Evolutionary conservation across 1,140 invertebrate species (phyloP).

Genomic region (Mycetomoellerius zeteki): DNA sequence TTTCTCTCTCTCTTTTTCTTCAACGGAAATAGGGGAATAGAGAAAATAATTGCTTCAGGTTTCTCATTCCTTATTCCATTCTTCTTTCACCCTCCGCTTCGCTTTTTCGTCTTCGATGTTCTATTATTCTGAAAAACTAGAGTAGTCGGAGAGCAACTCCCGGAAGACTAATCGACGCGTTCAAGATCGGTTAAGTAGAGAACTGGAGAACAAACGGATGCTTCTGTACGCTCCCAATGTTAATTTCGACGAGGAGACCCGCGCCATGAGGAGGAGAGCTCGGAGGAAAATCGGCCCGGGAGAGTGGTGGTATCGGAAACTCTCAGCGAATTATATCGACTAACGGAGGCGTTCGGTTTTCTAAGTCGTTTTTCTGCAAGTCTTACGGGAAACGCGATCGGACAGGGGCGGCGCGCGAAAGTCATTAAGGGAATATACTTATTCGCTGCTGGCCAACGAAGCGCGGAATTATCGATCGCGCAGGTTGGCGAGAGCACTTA

Average conservation of each 20-base stretch:
- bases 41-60: conserved; percentile 62
- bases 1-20: background rate
- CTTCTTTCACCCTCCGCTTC: background rate
- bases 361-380: conserved; percentile 47
- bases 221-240: conserved; percentile 39
- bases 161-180: conserved; percentile 62
- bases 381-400: conserved; percentile 45
- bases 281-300: background rate
- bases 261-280: background rate
- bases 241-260: conserved; percentile 25
- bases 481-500: conserved; percentile 16
- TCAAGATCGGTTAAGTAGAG: conserved; percentile 61
- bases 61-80: conserved; percentile 50
- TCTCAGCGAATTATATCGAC: conserved; percentile 45
- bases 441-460: conserved; percentile 41
- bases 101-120: conserved; percentile 56
- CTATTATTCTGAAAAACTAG: conserved; percentile 54
- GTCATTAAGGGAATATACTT: conserved; percentile 57
- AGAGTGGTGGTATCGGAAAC: conserved; percentile 44
- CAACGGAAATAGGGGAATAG: background rate
- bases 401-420: conserved; percentile 47
- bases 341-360: conserved; percentile 19
- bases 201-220: conserved; percentile 49
- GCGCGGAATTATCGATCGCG: conserved; percentile 50
- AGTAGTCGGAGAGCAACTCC: conserved; percentile 1